phyloP scores from a whole-genome alignment of 2,888 invertebrate genomes.

The Sarcophaga carnaria region DNA sequence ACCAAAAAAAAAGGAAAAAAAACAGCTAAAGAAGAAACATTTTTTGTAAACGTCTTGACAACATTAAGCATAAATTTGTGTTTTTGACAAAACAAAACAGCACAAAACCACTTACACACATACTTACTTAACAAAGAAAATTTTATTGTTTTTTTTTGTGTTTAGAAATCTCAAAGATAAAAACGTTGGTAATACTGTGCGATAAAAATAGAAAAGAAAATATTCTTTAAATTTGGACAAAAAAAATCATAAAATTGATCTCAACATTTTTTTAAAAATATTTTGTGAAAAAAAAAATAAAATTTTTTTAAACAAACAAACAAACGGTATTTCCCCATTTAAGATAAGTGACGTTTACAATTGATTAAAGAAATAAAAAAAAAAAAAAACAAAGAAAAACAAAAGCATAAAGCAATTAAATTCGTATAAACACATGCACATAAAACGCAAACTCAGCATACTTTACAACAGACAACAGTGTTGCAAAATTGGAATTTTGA shows the following conservation, averaged over 20 bases:
- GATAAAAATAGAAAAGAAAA: conserved; percentile 15
- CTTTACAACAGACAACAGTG: too few relatives aligned
- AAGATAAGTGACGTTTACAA: conserved; percentile 59
- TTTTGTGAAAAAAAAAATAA: conserved; percentile 9
- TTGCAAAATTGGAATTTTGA: too few relatives aligned
- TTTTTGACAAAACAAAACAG: conserved; percentile 56
- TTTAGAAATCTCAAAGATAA: background rate
- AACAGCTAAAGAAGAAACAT: conserved; percentile 42
- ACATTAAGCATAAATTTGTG: conserved; percentile 58
- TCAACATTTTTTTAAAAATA: conserved; percentile 37
- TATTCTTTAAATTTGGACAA: conserved; percentile 8
- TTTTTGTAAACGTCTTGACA: conserved; percentile 51
- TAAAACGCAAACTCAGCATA: too few relatives aligned
- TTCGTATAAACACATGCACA: too few relatives aligned
- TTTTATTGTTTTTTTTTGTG: conserved; percentile 41
- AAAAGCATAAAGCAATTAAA: too few relatives aligned
- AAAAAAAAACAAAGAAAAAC: too few relatives aligned
- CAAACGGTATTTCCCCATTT: conserved; percentile 64
- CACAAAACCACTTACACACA: conserved; percentile 30
- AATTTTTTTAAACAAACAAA: background rate
- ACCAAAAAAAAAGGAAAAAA: conserved; percentile 39
- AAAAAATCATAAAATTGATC: conserved; percentile 50
- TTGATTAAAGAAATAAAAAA: conserved; percentile 1
- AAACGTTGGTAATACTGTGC: conserved; percentile 18
- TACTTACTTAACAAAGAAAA: conserved; percentile 53